Evolutionary conservation across 2,113 vertebrate genomes (phyloP).

Genomic region (Larimichthys polyactis): DNA sequence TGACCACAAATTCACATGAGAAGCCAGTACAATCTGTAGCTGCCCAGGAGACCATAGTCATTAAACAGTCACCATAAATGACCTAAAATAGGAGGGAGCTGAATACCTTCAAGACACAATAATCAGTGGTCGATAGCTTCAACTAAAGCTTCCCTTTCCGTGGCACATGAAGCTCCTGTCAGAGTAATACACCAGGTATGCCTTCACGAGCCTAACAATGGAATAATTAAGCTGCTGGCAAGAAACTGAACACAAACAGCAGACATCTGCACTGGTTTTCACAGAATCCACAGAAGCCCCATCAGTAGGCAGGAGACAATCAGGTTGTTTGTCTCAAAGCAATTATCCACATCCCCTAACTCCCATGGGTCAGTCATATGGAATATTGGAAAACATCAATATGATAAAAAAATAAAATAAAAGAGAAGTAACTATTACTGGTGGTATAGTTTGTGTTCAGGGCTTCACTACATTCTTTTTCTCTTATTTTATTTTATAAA

Average conservation of each 20-base stretch:
- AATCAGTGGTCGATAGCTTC: slow-evolving; percentile 36
- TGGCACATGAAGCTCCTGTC: neutral
- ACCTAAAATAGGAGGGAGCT: slow-evolving; percentile 11
- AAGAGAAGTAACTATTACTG: neutral
- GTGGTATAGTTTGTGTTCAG: neutral
- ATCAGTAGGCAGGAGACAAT: slow-evolving; percentile 51
- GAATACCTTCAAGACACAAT: slow-evolving; percentile 8
- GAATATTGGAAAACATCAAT: slow-evolving; percentile 27
- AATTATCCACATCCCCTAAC: slow-evolving; percentile 59
- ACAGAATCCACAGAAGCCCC: slow-evolving; percentile 26
- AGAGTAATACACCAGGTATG: slow-evolving; percentile 39
- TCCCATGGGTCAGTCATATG: slow-evolving; percentile 39
- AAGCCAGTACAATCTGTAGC: neutral
- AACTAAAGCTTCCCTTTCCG: slow-evolving; percentile 17
- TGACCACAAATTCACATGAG: neutral
- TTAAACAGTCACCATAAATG: neutral
- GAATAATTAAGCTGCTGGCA: slow-evolving; percentile 64
- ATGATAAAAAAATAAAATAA: neutral
- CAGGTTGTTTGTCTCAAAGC: slow-evolving; percentile 66
- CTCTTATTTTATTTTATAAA: too few species aligned
- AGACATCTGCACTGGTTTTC: slow-evolving; percentile 58
- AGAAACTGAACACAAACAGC: slow-evolving; percentile 53
- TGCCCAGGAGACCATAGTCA: slow-evolving; percentile 15
- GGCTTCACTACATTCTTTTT: too few species aligned
- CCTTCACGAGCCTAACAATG: slow-evolving; percentile 40